Evolutionary conservation across 2,113 vertebrate species (phyloP).

Genomic region (Mobula birostris): DNA sequence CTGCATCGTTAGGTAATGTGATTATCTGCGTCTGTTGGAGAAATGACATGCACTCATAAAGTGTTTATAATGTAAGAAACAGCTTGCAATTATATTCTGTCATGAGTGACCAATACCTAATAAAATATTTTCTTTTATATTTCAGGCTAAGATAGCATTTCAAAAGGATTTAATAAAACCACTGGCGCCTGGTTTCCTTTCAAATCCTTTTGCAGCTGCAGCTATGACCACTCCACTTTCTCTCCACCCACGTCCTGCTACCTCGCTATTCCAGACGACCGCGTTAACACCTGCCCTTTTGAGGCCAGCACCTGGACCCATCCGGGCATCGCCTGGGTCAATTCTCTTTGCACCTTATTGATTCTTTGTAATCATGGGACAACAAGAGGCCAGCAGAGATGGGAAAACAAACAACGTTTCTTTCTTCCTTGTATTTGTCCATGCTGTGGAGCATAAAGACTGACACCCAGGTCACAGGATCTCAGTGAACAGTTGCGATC

Average conservation of each 20-base stretch:
- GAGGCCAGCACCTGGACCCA: constrained; percentile 77
- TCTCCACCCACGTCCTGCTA: constrained; percentile 67
- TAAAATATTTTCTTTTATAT: not conserved
- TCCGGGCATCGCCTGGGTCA: constrained; percentile 73
- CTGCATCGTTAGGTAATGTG: not conserved
- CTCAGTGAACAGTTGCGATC: not conserved
- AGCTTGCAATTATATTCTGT: not conserved
- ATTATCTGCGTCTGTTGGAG: not conserved
- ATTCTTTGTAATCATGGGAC: constrained; percentile 39
- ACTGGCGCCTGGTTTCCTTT: constrained; percentile 73
- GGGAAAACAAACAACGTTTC: constrained; percentile 40
- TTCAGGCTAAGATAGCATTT: constrained; percentile 75
- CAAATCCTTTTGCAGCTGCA: constrained; percentile 63
- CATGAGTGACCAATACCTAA: not conserved
- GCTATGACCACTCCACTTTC: constrained; percentile 67
- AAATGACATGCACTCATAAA: not conserved
- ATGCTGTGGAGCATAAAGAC: constrained; percentile 32
- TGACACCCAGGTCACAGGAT: constrained; percentile 38
- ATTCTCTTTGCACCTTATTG: constrained; percentile 87
- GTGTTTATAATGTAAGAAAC: not conserved
- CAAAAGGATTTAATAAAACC: constrained; percentile 85
- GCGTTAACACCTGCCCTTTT: constrained; percentile 72
- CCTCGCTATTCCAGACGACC: constrained; percentile 72
- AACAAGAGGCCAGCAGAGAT: constrained; percentile 45
- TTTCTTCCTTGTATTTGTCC: constrained; percentile 43